A percentile compares a stretch with the other conserved stretches of the same genome.
These are phyloP conservation scores for Phrynocephalus guinanensis DNA, from an alignment of 2,797 vertebrate species.

Conservation along the genomic window DNA sequence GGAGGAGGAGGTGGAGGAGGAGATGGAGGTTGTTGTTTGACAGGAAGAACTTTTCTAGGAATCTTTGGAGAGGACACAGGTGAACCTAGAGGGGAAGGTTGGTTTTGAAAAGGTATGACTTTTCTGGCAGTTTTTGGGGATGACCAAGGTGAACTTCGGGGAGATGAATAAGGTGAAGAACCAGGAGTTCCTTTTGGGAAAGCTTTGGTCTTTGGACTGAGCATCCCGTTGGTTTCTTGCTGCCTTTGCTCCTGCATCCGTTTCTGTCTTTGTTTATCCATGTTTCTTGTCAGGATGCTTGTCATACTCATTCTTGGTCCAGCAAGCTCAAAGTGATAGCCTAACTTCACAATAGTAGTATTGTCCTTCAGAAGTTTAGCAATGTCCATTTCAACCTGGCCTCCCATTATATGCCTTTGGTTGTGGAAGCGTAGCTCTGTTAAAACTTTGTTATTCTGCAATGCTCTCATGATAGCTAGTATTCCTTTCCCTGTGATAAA, in stretches of 20 bases:
- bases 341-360: slow-evolving; percentile 90
- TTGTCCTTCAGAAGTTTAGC: slow-evolving; percentile 93
- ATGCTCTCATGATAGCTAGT: slow-evolving; percentile 90
- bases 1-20: slow-evolving; percentile 73
- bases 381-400: slow-evolving; percentile 98
- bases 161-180: slow-evolving; percentile 87
- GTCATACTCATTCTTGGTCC: slow-evolving; percentile 98
- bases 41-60: slow-evolving; percentile 74
- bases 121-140: slow-evolving; percentile 87
- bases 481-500: slow-evolving; percentile 94
- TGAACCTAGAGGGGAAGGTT: slow-evolving; percentile 84
- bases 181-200: slow-evolving; percentile 86
- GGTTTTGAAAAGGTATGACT: slow-evolving; percentile 71
- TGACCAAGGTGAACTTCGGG: slow-evolving; percentile 90
- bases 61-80: slow-evolving; percentile 92
- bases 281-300: slow-evolving; percentile 93
- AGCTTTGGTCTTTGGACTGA: slow-evolving; percentile 83
- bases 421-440: slow-evolving; percentile 97
- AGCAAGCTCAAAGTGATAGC: slow-evolving; percentile 96
- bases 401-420: slow-evolving; percentile 92
- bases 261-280: slow-evolving; percentile 95
- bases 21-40: slow-evolving; percentile 74
- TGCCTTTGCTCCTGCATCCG: slow-evolving; percentile 90
- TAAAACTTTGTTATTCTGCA: slow-evolving; percentile 85
- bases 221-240: slow-evolving; percentile 74